Evolutionary conservation across 2,888 invertebrate species (phyloP), one percentile per base, ranked within the genome.

Genomic region (Phania funesta): DNA sequence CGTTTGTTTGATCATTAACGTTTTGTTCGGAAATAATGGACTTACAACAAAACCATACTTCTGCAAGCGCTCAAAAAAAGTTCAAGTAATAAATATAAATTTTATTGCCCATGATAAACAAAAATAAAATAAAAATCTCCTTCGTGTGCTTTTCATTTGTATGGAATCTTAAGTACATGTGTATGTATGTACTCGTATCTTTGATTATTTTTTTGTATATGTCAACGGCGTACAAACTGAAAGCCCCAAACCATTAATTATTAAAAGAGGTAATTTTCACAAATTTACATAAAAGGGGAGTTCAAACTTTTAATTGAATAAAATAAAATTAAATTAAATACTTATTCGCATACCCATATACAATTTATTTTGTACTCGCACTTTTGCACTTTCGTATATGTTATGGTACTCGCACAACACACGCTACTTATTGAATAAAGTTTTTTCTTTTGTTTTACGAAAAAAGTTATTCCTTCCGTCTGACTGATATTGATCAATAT

Each of bases 401-500:
- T n/a, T n/a, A n/a, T n/a, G n/a, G n/a, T n/a, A n/a, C n/a, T n/a
- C n/a, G n/a, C n/a, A n/a, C n/a, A n/a, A n/a, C 20, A 64, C 41
- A 26, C 6, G 18, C 22, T 29, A 18, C 48, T 41, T 48, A 38
- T 24, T 56, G 22, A 9, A 35, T 38, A 5, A 26, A 70, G 56
- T 22, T 26, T 48, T 35, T 58, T 62, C 3, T 29, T 48, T 18
- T 65, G 24, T 50, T 44, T 74, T 9, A 46, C 22, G 9, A 60
- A 64, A 80, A 74, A 70, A 75, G 71, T 60, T 77, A 73, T 77
- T 68, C 73, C 60, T 60, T 81, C 67, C 71, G 62, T 62, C 81
- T 68, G 77, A 81, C 73, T 81, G 77, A 77, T 81, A 81, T 81
- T 81, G 81, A 81, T 81, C 77, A 81, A 81, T 81, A 77, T 38